These are phyloP conservation scores for Sebastes hubbsi DNA, from an alignment of 2,797 vertebrate genomes.

Conservation along the genomic window DNA sequence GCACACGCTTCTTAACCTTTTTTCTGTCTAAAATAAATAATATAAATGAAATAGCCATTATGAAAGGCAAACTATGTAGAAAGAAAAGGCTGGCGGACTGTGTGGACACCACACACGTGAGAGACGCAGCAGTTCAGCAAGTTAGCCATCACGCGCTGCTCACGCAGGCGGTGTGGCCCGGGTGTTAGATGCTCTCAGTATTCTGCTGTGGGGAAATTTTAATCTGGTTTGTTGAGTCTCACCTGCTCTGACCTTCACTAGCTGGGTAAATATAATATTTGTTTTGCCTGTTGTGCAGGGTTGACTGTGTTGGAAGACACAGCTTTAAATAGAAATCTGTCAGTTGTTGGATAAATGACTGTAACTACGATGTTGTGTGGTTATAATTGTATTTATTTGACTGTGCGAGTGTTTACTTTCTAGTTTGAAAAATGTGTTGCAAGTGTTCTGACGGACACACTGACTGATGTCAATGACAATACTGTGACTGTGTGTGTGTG, in stretches of 20 bases:
- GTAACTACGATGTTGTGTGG: neutral
- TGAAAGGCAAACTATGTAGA: no score
- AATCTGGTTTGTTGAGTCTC: neutral
- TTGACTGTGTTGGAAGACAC: neutral
- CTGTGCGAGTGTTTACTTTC: neutral
- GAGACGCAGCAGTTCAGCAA: no score
- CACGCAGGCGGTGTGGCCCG: no score
- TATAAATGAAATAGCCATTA: no score
- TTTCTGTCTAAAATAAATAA: no score
- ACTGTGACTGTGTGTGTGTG: slow-evolving; percentile 33
- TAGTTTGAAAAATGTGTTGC: slow-evolving; percentile 36
- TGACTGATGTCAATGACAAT: slow-evolving; percentile 64
- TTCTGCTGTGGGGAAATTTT: neutral
- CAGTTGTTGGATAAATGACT: neutral
- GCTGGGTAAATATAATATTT: neutral
- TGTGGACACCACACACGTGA: no score
- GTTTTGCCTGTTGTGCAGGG: neutral
- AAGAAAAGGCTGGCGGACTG: no score
- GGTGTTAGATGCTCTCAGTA: neutral
- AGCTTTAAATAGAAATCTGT: neutral
- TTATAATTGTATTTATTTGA: slow-evolving; percentile 25
- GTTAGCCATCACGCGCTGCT: no score
- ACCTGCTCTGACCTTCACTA: slow-evolving; percentile 5
- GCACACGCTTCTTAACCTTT: no score
- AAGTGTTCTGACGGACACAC: slow-evolving; percentile 52